phyloP scores from a whole-genome alignment of 2,797 vertebrate species.

The Smutsia gigantea region DNA sequence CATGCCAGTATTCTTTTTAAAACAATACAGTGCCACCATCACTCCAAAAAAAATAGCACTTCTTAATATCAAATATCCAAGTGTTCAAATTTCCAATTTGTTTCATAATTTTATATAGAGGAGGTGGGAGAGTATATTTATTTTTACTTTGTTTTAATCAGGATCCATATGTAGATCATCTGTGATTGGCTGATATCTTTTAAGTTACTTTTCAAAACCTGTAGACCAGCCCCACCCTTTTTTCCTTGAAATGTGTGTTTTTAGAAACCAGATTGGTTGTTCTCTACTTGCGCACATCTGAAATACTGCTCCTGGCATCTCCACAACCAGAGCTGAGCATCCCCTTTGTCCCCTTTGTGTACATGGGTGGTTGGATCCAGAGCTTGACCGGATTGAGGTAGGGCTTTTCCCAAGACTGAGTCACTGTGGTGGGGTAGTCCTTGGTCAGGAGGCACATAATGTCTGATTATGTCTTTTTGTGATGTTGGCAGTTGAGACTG shows the following conservation, averaged over 20 bases:
- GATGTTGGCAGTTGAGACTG: not conserved
- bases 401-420: not conserved
- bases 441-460: not conserved
- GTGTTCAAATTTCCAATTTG: not conserved
- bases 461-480: not conserved
- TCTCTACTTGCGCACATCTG: not conserved
- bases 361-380: not conserved
- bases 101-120: not conserved
- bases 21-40: not conserved
- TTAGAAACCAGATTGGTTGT: not conserved
- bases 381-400: not conserved
- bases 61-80: not conserved
- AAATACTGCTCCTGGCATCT: not conserved
- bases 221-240: not conserved
- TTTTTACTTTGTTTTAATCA: conserved; percentile 46
- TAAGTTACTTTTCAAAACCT: not conserved
- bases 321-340: not conserved
- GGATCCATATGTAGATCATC: not conserved
- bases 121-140: not conserved
- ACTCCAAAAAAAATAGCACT: not conserved
- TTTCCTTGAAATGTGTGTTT: not conserved
- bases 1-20: not conserved
- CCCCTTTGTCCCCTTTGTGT: not conserved
- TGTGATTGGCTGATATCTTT: not conserved
- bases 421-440: not conserved